Conservation (phyloP, 2,888 invertebrate species). For the Netelia melanura region DNA sequence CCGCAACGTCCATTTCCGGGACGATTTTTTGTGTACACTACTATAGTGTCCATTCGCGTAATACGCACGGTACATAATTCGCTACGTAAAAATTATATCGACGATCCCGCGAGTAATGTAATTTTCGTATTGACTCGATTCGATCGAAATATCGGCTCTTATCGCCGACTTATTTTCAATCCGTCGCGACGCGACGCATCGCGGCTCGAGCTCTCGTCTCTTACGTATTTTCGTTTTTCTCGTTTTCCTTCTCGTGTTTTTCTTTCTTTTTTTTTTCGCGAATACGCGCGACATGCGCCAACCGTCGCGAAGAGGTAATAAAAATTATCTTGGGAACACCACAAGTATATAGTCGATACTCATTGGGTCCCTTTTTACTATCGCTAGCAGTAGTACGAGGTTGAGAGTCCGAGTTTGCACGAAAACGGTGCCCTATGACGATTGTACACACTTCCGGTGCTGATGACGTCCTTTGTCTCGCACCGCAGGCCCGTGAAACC, state of each 20-base stretch:
- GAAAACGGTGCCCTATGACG: conserved; percentile 87
- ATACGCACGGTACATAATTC: conserved; percentile 16
- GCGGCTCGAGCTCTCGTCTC: not conserved
- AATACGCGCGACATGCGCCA: not conserved
- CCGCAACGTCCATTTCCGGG: conserved; percentile 25
- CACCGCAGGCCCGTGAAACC: conserved; percentile 93
- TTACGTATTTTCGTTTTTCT: not conserved
- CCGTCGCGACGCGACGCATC: not conserved
- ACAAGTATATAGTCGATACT: conserved; percentile 75
- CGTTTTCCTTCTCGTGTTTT: not conserved
- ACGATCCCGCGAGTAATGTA: not conserved
- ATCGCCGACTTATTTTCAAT: not conserved
- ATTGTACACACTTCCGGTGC: conserved; percentile 92
- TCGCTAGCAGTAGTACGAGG: conserved; percentile 91
- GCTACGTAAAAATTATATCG: conserved; percentile 17
- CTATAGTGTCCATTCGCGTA: conserved; percentile 10
- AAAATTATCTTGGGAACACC: conserved; percentile 71
- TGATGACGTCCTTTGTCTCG: conserved; percentile 92
- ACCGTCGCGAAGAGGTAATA: conserved; percentile 36
- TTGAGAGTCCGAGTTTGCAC: conserved; percentile 92
- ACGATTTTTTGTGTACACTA: conserved; percentile 8
- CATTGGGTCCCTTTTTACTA: conserved; percentile 83
- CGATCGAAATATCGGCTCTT: conserved; percentile 17
- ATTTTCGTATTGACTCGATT: not conserved
- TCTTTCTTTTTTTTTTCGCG: conserved; percentile 18